Percentiles rank a stretch among this genome's conserved stretches.
Conservation (phyloP, 2,797 vertebrate species). For the Ammospiza maritima region DNA sequence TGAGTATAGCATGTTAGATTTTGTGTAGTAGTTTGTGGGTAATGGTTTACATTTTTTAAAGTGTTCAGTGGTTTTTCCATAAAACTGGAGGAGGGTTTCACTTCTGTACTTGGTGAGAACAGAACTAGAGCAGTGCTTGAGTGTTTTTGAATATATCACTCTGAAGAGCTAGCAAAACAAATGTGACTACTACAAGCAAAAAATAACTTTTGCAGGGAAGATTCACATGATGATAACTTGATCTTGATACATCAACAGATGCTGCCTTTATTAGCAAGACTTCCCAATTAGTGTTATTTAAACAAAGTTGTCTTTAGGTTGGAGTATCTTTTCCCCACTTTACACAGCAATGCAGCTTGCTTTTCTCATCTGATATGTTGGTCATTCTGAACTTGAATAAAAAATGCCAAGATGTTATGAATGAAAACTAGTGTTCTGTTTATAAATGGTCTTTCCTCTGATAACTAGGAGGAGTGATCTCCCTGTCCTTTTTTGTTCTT, state of each 20-base stretch:
- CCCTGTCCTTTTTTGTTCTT: not conserved
- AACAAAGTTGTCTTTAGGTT: not conserved
- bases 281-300: not conserved
- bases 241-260: not conserved
- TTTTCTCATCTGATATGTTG: not conserved
- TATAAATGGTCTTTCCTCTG: not conserved
- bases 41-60: conserved; percentile 27
- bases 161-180: not conserved
- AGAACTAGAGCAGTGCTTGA: not conserved
- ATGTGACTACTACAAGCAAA: not conserved
- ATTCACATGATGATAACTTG: not conserved
- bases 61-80: conserved; percentile 27
- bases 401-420: not conserved
- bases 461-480: not conserved
- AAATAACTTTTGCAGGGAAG: not conserved
- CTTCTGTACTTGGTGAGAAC: not conserved
- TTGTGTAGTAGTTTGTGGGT: conserved; percentile 33
- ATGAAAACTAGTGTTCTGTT: not conserved
- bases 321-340: not conserved
- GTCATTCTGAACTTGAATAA: not conserved
- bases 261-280: not conserved
- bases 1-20: conserved; percentile 27
- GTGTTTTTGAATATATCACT: not conserved
- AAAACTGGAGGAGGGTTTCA: not conserved
- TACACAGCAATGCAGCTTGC: not conserved